Evolutionary conservation across 2,888 invertebrate species (phyloP).

Genomic region (Cyaniris semiargus): DNA sequence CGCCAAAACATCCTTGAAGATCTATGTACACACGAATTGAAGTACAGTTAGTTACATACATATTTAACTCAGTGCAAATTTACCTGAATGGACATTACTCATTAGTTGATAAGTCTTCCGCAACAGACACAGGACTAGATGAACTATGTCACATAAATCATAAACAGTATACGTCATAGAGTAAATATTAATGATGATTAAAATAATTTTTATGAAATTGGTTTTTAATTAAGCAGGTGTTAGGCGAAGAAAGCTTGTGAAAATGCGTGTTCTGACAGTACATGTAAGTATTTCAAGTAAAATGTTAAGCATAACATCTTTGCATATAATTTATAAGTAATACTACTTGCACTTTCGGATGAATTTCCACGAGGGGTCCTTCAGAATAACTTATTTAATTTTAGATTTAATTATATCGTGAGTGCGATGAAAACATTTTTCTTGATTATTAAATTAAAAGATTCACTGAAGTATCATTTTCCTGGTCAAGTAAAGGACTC

Average conservation of each 20-base stretch:
- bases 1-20: too few relatives aligned
- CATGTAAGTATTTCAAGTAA: too few relatives aligned
- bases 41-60: too few relatives aligned
- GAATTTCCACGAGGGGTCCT: too few relatives aligned
- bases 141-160: neutral
- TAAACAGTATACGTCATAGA: neutral
- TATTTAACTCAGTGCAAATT: neutral
- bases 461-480: too few relatives aligned
- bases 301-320: too few relatives aligned
- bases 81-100: neutral
- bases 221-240: neutral
- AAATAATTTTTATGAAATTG: neutral
- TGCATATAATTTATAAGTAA: too few relatives aligned
- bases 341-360: too few relatives aligned
- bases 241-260: neutral
- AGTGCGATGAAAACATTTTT: too few relatives aligned
- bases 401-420: too few relatives aligned
- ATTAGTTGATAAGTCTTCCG: conserved; percentile 14
- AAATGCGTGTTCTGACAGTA: neutral
- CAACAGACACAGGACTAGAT: neutral
- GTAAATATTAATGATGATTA: neutral
- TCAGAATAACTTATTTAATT: too few relatives aligned
- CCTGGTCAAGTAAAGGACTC: neutral
- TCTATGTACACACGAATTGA: too few relatives aligned
- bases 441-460: neutral